Base-by-base conservation (phyloP, 2,113 vertebrate species). In the Pycnonotus jocosus region DNA sequence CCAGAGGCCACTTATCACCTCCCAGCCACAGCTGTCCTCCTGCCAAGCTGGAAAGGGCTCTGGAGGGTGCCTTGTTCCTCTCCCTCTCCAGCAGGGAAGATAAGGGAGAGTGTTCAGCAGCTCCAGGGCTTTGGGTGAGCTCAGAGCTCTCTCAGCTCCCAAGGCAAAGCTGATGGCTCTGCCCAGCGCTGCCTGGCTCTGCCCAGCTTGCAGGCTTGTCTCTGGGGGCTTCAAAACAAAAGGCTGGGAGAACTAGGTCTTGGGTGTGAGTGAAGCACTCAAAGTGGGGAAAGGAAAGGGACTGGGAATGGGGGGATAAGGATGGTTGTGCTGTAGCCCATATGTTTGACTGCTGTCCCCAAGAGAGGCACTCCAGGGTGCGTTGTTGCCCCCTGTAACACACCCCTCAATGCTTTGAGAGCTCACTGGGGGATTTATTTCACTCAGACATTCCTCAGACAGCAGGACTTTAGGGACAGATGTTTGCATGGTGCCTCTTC, bases 361-460 rank as follows among this genome's bases (percentile, higher is more conserved):
- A 5, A 19, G 47, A 16, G 42, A 1, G 22, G 45, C 30, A 7
- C 4, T 0, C 48, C 25, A 6, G 72, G 72, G 10, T 24, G 6
- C 28, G 40, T 33, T 33, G 2, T 57, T 56, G 21, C 6, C 53
- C 30, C 33, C 35, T n/a, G 16, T 13, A 20, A 5, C 12, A 19
- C 31, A 8, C 2, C 15, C 12, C 12, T 62, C 15, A 0, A 7
- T 11, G 71, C 37, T 60, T 8, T 7, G 37, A 30, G 77, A 38
- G 60, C 60, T 47, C 58, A 1, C n/a, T 3, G 8, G 8, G 2
- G 27, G 1, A 21, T 70, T 65, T 25, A 1, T 64, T 57, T 22
- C 13, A 13, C 0, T 0, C 3, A 7, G 42, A 7, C 4, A 0
- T 38, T 70, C 69, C 56, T 37, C 74, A 51, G 2, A 47, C 69